Evolutionary conservation across 2,888 invertebrate species (phyloP), one percentile per base, ranked within the genome.

Genomic region (Epiperipatus broadwayi): DNA sequence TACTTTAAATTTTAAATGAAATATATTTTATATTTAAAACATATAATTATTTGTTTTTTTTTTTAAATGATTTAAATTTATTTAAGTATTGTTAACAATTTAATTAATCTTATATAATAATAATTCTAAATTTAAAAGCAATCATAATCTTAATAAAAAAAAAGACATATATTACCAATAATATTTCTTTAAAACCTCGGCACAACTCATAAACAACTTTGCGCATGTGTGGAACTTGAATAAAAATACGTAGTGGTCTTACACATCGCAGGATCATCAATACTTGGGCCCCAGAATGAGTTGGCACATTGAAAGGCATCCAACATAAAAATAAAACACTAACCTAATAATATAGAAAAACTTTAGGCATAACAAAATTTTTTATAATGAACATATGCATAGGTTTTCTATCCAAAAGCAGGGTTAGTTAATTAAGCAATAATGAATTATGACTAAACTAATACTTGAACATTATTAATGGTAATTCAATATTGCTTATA

Each of bases 171-270:
- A n/a, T 53, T 63, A 89, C 95, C 62, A 97, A 66, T 36, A 95
- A 62, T 49, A 99, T 99, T 66, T 99, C 97, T 61, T 95, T 95
- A 65, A 97, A 97, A 20, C 97, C 97, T 48, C 91, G 70, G 54
- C 91, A 93, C 40, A 99, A 68, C 56, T 99, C 97, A 59, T 89
- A 93, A 39, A 99, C 97, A 15, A 99, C 95, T 64, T 93, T 87
- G 47, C 95, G 71, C 87, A 99, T 97, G 59, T 97, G 97, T 36
- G 97, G 97, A 21, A 99, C 93, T 39, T 95, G 67, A 20, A 91
- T 91, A 61, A 97, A 97, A 50, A 99, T 97, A 39, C 97, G 64
- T 42, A 99, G 65, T 2, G 97, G 97, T 7, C 97, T 71, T 47
- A 97, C 76, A 60, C 95, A 95, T 39, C 97, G 74, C 47, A 95